Evolutionary conservation across 2,888 invertebrate species (phyloP), one percentile per base, ranked within the genome.

Genomic region (Lagria hirta): DNA sequence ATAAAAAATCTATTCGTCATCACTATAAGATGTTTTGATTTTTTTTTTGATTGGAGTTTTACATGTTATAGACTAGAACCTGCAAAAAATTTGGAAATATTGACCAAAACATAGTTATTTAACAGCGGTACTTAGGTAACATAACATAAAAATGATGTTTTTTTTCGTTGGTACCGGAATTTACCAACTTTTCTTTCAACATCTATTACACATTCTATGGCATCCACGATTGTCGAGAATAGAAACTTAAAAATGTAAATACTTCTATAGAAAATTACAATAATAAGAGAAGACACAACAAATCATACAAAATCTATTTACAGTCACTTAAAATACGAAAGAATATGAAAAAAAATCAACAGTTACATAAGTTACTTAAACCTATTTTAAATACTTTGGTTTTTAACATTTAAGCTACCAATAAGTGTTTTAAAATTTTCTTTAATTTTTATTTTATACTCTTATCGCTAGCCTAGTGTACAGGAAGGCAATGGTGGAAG

Each of bases 331-430:
- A 33, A n/a, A 30, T 26, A 16, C 23, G 20, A 22, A 45, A 41
- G 12, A 30, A 29, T 40, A 29, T 11, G 17, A 36, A 36, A 47
- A 41, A 41, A 33, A 34, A 43, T 17, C 22, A 45, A 37, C 14
- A 17, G 24, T 44, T 42, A 22, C 18, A 43, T 43, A 45, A 53
- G 46, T 53, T 53, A 53, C 51, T 45, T 53, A 55, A 37, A 34
- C 22, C 52, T 54, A 55, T 36, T 50, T 48, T 36, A 48, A 52
- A 62, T 62, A 62, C 62, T 62, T 62, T 62, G 62, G 62, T 61
- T 60, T 57, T 53, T 48, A 54, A 51, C 50, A 17, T 49, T 61
- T 60, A 66, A 65, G 64, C 64, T 64, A 65, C 64, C 62, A 49
- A 60, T 28, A 27, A 34, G 58, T 62, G 58, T 52, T 53, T 58